These are phyloP conservation scores for Emydoidea blandingii DNA, from an alignment of 2,797 vertebrate genomes.

Conservation along the genomic window DNA sequence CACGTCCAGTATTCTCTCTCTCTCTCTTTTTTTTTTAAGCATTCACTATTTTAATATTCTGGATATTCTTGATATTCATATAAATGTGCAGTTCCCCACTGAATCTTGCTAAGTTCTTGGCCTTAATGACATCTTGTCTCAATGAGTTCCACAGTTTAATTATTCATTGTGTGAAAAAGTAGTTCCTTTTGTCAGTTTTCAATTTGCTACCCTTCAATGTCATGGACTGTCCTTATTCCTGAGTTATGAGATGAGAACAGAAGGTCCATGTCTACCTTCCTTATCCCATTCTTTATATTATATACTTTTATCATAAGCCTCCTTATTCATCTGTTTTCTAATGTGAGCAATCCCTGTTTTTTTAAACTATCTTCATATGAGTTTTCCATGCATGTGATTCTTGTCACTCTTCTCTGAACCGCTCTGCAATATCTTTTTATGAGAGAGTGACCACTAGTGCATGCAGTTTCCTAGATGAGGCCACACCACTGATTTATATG, in stretches of 20 bases:
- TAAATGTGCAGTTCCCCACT: background rate
- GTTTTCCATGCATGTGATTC: background rate
- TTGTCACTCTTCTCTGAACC: background rate
- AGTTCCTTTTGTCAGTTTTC: background rate
- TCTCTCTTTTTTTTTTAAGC: background rate
- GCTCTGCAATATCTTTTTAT: background rate
- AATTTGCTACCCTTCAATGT: background rate
- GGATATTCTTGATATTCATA: background rate
- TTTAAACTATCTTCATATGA: background rate
- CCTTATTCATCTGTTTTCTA: background rate
- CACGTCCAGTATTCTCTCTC: background rate
- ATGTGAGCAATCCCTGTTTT: background rate
- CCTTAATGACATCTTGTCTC: background rate
- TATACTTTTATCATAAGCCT: background rate
- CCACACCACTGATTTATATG: background rate
- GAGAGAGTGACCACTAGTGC: background rate
- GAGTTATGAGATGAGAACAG: background rate
- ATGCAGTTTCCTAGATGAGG: background rate
- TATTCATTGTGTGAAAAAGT: background rate
- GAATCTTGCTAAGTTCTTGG: background rate
- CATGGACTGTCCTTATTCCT: background rate
- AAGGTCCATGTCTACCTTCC: background rate
- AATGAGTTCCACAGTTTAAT: slow-evolving; percentile 5
- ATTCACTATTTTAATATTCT: background rate
- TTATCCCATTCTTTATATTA: background rate